Conservation (phyloP, 2,113 vertebrate species). For the Willisornis vidua region DNA sequence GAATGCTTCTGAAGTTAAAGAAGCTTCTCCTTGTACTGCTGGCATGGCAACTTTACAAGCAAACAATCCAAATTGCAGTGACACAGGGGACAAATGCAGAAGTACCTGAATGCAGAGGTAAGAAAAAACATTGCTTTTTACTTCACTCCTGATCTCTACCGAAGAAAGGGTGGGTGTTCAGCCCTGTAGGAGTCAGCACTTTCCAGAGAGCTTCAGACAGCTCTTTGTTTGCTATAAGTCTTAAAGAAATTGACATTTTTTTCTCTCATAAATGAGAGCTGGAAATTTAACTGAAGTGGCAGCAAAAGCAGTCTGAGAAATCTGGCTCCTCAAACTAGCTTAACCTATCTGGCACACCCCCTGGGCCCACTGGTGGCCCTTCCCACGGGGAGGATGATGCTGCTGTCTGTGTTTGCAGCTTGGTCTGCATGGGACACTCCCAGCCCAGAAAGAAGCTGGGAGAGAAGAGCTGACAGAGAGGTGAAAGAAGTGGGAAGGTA, state of each 20-base stretch:
- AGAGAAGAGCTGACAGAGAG: background rate
- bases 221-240: background rate
- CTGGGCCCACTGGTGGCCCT: background rate
- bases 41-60: background rate
- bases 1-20: background rate
- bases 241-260: background rate
- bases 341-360: background rate
- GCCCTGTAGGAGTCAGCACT: background rate
- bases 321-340: background rate
- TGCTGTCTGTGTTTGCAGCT: background rate
- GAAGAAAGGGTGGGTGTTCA: rapidly evolving
- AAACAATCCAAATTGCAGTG: background rate
- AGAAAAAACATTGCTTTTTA: background rate
- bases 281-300: background rate
- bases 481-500: background rate
- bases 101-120: background rate
- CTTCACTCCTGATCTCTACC: background rate
- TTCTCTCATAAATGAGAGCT: background rate
- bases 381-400: background rate
- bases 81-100: background rate
- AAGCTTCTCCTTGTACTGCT: background rate
- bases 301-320: background rate
- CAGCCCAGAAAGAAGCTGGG: background rate
- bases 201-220: background rate
- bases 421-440: rapidly evolving